phyloP scores from a whole-genome alignment of 2,888 invertebrate genomes.

The Spicauda simplicius region DNA sequence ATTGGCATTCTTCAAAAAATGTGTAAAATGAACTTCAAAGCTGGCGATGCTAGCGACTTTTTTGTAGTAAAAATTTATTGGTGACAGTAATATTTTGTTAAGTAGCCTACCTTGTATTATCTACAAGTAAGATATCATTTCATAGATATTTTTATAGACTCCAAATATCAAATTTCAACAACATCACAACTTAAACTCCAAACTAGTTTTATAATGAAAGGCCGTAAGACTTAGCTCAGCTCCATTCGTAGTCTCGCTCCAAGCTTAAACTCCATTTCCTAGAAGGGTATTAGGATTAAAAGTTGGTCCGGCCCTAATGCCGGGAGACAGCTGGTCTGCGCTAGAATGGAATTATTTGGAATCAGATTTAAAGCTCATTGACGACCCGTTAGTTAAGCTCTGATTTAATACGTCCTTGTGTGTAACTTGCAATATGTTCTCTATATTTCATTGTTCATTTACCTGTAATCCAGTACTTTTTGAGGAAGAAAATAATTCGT shows the following conservation, averaged over 20 bases:
- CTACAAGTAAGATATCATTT: neutral
- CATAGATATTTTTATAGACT: neutral
- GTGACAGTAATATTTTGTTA: no score
- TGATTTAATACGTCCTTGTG: constrained; percentile 14
- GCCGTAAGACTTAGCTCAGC: constrained; percentile 30
- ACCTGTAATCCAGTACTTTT: neutral
- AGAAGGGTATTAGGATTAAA: constrained; percentile 78
- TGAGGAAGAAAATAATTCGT: neutral
- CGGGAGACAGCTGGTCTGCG: constrained; percentile 55
- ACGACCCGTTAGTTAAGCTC: constrained; percentile 21
- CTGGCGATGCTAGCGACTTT: no score
- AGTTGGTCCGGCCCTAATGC: constrained; percentile 67
- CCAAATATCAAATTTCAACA: constrained; percentile 30
- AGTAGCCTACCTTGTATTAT: no score
- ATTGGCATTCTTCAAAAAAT: no score
- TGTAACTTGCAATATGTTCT: neutral
- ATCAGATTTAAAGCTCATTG: constrained; percentile 45
- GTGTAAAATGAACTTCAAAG: no score
- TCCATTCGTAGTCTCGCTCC: constrained; percentile 47
- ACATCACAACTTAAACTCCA: constrained; percentile 27
- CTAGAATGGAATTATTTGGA: constrained; percentile 50
- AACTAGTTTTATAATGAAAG: constrained; percentile 34
- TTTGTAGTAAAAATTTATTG: no score
- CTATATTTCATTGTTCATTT: neutral
- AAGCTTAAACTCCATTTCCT: constrained; percentile 78